phyloP scores from a whole-genome alignment of 2,113 vertebrate species.

The Neopipo cinnamomea region DNA sequence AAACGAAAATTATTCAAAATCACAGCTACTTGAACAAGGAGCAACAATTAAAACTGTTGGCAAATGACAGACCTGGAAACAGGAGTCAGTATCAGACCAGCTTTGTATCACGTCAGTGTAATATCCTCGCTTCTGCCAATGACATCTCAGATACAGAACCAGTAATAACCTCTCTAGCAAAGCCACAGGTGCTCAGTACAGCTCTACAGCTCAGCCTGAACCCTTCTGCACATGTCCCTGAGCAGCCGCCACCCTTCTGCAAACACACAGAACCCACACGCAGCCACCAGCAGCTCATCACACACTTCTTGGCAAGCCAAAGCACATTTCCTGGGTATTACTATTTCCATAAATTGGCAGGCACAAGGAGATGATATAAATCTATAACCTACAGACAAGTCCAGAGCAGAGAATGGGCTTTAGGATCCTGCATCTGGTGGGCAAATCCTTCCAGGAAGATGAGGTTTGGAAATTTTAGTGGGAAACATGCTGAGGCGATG shows the following conservation, averaged over 20 bases:
- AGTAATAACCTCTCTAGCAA: neutral
- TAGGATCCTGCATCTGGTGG: neutral
- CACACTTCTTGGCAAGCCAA: neutral
- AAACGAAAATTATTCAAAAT: neutral
- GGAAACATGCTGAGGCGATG: neutral
- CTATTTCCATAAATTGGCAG: neutral
- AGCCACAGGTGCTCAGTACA: neutral
- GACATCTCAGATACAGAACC: neutral
- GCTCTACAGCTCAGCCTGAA: neutral
- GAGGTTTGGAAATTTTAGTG: neutral
- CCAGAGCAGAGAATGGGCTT: neutral
- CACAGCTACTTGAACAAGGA: neutral
- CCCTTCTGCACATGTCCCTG: neutral
- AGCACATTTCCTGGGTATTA: neutral
- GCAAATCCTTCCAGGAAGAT: neutral
- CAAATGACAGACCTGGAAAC: neutral
- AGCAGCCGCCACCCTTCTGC: neutral
- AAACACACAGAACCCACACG: neutral
- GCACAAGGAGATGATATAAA: neutral
- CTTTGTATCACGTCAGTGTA: neutral
- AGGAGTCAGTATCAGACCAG: neutral
- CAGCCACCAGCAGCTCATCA: neutral
- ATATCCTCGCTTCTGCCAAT: neutral
- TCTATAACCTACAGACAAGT: neutral
- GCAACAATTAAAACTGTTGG: neutral